These are phyloP conservation scores for Epicampocera succincta DNA, from an alignment of 2,888 invertebrate species.

Conservation along the genomic window DNA sequence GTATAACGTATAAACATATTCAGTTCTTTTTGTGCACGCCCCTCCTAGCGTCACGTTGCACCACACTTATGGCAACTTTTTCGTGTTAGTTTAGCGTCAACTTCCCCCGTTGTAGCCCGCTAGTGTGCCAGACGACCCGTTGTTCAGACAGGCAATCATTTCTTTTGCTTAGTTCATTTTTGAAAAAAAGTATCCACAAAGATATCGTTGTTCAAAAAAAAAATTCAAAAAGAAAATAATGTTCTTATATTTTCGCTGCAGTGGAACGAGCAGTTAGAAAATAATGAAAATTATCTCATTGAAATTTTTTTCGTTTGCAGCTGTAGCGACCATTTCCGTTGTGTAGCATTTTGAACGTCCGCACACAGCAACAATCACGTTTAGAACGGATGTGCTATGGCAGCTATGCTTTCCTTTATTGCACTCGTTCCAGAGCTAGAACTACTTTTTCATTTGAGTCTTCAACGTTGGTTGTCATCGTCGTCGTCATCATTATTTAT, in stretches of 20 bases:
- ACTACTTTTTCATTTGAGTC: conserved; percentile 41
- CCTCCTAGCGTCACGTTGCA: not conserved
- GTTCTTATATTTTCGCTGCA: conserved; percentile 50
- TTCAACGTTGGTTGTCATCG: conserved; percentile 47
- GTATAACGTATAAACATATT: not conserved
- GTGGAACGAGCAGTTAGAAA: conserved; percentile 56
- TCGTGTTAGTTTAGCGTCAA: not conserved
- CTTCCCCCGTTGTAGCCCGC: not conserved
- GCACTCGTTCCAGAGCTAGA: conserved; percentile 29
- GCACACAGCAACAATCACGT: conserved; percentile 67
- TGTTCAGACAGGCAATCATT: not conserved
- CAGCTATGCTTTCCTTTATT: conserved; percentile 68
- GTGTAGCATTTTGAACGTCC: conserved; percentile 58
- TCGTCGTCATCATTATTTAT: conserved; percentile 44
- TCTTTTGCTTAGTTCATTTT: not conserved
- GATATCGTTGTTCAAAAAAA: not conserved
- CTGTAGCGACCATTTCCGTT: conserved; percentile 63
- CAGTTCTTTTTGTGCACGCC: conserved; percentile 7
- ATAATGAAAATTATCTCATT: conserved; percentile 69
- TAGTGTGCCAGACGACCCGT: not conserved
- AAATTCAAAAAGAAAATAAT: not conserved
- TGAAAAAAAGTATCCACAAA: conserved; percentile 2
- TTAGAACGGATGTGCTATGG: conserved; percentile 65
- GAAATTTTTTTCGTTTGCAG: conserved; percentile 48
- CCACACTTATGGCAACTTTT: not conserved